Percentiles rank a stretch among this genome's conserved stretches.
These are phyloP conservation scores for Sitta europaea DNA, from an alignment of 2,113 vertebrate genomes.

Conservation along the genomic window DNA sequence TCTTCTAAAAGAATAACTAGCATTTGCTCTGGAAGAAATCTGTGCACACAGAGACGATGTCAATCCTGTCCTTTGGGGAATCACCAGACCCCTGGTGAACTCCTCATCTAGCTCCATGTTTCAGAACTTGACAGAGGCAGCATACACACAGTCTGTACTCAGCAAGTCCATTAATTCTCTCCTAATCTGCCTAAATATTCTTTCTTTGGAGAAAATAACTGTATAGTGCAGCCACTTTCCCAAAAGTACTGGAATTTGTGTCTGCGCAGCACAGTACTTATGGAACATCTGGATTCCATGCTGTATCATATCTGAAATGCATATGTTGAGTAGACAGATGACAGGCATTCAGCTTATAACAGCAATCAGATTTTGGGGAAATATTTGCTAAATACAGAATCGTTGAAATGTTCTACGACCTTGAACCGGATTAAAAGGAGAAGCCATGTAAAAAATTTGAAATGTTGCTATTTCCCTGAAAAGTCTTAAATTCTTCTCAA, in stretches of 20 bases:
- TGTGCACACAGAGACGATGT: neutral
- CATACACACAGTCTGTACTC: accelerated
- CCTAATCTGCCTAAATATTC: neutral
- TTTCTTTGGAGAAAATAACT: neutral
- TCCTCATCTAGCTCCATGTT: neutral
- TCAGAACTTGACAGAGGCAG: neutral
- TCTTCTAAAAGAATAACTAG: neutral
- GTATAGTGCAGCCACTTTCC: neutral
- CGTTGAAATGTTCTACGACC: neutral
- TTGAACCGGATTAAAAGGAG: neutral
- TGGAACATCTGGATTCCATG: neutral
- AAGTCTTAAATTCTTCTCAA: neutral
- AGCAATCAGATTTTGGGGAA: neutral
- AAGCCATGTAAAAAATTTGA: neutral
- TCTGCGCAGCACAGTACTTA: accelerated
- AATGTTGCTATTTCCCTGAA: neutral
- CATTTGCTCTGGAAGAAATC: neutral
- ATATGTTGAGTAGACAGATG: neutral
- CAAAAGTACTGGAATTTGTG: neutral
- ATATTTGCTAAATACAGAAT: neutral
- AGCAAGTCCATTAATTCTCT: neutral
- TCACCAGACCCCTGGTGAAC: neutral
- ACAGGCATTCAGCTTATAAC: neutral
- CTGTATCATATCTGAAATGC: neutral
- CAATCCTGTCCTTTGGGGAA: neutral